These are phyloP conservation scores for Ceratoteleas bidentatus DNA, from an alignment of 1,140 invertebrate species.

Conservation along the genomic window DNA sequence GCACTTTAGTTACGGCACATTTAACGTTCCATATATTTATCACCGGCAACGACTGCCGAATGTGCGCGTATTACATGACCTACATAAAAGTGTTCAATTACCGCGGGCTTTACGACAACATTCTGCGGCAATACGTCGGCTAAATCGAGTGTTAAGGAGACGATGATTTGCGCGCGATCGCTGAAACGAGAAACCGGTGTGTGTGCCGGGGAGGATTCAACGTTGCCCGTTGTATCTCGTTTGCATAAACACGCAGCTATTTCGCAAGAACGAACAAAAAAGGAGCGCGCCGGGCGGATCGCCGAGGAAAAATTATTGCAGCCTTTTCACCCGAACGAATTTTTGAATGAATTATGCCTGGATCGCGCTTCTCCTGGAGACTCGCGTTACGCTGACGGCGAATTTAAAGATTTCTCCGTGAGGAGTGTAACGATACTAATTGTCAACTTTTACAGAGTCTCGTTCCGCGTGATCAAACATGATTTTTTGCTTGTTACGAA, in stretches of 20 bases:
- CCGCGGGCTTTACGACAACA: slow-evolving; percentile 61
- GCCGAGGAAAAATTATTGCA: slow-evolving; percentile 30
- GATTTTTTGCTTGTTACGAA: too few species aligned
- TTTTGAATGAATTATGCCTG: slow-evolving; percentile 42
- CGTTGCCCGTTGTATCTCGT: slow-evolving; percentile 36
- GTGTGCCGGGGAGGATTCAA: slow-evolving; percentile 26
- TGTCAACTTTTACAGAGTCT: neutral
- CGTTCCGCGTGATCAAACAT: too few species aligned
- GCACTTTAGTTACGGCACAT: slow-evolving; percentile 60
- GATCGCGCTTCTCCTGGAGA: slow-evolving; percentile 10
- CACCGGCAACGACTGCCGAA: slow-evolving; percentile 59
- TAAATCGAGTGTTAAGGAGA: slow-evolving; percentile 65
- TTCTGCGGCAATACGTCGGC: slow-evolving; percentile 59
- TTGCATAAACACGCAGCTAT: slow-evolving; percentile 44
- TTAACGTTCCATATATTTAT: slow-evolving; percentile 66
- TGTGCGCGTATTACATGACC: slow-evolving; percentile 66
- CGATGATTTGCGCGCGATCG: slow-evolving; percentile 59
- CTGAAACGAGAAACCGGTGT: slow-evolving; percentile 45
- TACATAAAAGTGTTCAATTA: slow-evolving; percentile 67
- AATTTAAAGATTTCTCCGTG: slow-evolving; percentile 16
- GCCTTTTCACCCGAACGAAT: slow-evolving; percentile 28
- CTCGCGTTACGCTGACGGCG: slow-evolving; percentile 21
- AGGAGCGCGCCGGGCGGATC: slow-evolving; percentile 8
- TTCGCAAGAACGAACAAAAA: slow-evolving; percentile 10
- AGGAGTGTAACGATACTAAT: slow-evolving; percentile 1